phyloP scores from a whole-genome alignment of 2,113 vertebrate genomes.

The Notarius quadriscutis region DNA sequence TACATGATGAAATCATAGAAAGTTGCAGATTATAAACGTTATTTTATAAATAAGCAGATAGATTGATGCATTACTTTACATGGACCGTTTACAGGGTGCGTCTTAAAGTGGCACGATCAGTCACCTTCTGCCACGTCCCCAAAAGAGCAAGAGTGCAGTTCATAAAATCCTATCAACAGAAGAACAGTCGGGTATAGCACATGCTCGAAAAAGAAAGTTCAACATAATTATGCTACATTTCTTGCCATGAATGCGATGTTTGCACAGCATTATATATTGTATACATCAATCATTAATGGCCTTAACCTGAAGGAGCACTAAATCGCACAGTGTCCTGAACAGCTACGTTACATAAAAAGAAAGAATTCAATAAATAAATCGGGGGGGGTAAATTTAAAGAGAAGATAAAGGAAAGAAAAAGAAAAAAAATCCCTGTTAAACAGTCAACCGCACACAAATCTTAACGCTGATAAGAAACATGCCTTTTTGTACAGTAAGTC shows the following conservation, averaged over 20 bases:
- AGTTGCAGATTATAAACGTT: slow-evolving; percentile 31
- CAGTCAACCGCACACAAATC: not conserved
- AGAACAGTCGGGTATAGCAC: not conserved
- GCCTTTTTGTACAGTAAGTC: slow-evolving; percentile 22
- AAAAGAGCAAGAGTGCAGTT: slow-evolving; percentile 33
- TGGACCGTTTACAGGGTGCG: slow-evolving; percentile 55
- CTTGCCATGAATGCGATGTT: not conserved
- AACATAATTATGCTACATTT: slow-evolving; percentile 25
- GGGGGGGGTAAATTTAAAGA: not conserved
- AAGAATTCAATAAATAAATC: slow-evolving; percentile 64
- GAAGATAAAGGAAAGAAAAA: not conserved
- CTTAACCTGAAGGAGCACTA: slow-evolving; percentile 40
- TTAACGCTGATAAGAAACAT: not conserved
- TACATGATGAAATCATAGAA: slow-evolving; percentile 30
- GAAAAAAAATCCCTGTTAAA: not conserved
- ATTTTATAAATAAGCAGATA: slow-evolving; percentile 50
- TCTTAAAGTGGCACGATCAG: slow-evolving; percentile 14
- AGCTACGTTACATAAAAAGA: slow-evolving; percentile 53
- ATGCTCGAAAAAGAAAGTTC: not conserved
- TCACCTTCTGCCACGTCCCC: not conserved
- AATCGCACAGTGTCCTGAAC: slow-evolving; percentile 69
- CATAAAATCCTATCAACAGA: not conserved
- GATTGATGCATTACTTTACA: slow-evolving; percentile 50
- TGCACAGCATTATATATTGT: not conserved
- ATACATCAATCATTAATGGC: slow-evolving; percentile 5